Conservation (phyloP, 2,113 vertebrate species). For the Stigmatopora nigra region DNA sequence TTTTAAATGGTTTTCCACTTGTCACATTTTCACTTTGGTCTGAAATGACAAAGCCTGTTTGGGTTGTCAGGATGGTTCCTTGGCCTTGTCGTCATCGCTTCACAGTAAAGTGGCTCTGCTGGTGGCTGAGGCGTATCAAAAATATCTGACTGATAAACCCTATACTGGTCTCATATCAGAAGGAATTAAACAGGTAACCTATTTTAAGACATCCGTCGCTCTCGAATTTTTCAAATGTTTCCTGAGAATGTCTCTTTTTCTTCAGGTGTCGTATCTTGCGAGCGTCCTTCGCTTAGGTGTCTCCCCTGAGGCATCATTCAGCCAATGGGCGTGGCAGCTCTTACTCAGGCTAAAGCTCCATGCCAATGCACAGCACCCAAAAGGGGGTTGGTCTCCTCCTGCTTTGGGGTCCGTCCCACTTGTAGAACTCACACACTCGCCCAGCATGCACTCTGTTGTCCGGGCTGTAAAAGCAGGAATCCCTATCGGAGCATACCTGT, state of each 20-base stretch:
- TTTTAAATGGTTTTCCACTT: not conserved
- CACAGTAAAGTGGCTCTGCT: constrained; percentile 86
- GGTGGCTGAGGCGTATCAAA: constrained; percentile 90
- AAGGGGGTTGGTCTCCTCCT: constrained; percentile 66
- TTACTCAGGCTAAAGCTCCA: constrained; percentile 88
- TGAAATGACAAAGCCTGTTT: constrained; percentile 15
- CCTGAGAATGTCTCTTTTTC: constrained; percentile 1
- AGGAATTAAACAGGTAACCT: constrained; percentile 90
- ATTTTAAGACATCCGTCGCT: not conserved
- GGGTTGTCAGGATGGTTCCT: constrained; percentile 51
- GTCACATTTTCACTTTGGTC: not conserved
- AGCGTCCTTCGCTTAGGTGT: constrained; percentile 88
- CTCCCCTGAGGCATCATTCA: constrained; percentile 89
- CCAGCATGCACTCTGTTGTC: constrained; percentile 83
- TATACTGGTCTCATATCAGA: constrained; percentile 91
- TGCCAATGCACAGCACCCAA: constrained; percentile 72
- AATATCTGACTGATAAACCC: constrained; percentile 88
- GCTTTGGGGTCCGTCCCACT: constrained; percentile 51
- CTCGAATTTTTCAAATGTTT: not conserved
- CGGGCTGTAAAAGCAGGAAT: constrained; percentile 84
- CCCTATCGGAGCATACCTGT: constrained; percentile 88
- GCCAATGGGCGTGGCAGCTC: constrained; percentile 94
- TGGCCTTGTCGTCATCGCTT: constrained; percentile 74
- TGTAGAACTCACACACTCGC: constrained; percentile 74
- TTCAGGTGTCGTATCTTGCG: constrained; percentile 94